Base-by-base conservation (phyloP, 2,888 invertebrate genomes). In the Masnerella sp. region DNA sequence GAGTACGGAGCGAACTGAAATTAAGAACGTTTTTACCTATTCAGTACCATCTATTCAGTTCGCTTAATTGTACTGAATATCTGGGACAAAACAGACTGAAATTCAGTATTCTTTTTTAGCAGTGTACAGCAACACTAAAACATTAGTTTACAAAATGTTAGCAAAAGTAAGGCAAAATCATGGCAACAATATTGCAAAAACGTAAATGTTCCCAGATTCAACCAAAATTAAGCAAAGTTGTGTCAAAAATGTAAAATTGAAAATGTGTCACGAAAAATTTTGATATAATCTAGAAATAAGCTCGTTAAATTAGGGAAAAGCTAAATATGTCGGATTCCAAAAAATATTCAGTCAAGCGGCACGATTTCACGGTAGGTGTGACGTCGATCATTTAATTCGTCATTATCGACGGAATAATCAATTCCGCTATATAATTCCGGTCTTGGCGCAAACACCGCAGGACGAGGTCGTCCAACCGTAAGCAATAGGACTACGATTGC, bases 401-500 rank as follows among this genome's bases (percentile, higher is more conserved):
- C 70, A 61, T 69, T 65, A 69, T 65, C 74, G 54, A 43, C 20
- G 40, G 51, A 67, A 71, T 67, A 71, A 75, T 75, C 71, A 62
- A 71, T 71, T 71, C 67, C 67, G 67, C 56, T 58, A 62, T 58
- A 70, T 75, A 67, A 74, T 71, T 75, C 47, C 45, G 52, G 43
- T 67, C 67, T 71, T 71, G 40, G 67, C 61, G 67, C 70, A 70
- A 70, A 61, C 56, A 71, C 51, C 56, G 42, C 70, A 52, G 71
- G 62, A 71, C 71, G 67, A 47, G 71, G 15, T 52, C 58, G 54
- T 56, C 64, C 56, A 75, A 71, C 56, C 75, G 75, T 68, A 75
- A 71, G 75, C 67, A 68, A 75, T 75, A 68, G 75, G 75, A 68
- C 71, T 71, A 75, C 71, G 64, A 68, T 71, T 71, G 62, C 75